phyloP scores from a whole-genome alignment of 1,140 invertebrate genomes.

The Brachionus calyciflorus region DNA sequence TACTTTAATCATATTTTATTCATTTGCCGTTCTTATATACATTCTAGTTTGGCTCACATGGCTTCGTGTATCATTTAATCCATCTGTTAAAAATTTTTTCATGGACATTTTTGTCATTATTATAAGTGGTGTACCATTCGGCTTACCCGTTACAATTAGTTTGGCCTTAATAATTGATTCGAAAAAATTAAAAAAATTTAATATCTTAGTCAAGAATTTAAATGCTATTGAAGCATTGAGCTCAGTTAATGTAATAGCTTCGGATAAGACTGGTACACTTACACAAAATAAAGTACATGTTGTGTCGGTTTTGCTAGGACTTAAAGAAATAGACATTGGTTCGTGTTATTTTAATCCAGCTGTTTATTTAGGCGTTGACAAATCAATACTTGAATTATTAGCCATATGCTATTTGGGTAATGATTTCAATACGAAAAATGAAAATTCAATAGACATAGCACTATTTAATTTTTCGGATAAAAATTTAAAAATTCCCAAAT shows the following conservation, averaged over 20 bases:
- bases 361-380: slow-evolving; percentile 14
- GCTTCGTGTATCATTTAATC: slow-evolving; percentile 64
- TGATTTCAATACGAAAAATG: neutral
- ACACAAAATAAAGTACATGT: slow-evolving; percentile 34
- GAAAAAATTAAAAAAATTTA: slow-evolving; percentile 30
- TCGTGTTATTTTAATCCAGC: slow-evolving; percentile 28
- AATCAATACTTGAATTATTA: slow-evolving; percentile 19
- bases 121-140: slow-evolving; percentile 96
- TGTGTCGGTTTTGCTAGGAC: neutral
- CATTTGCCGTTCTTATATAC: slow-evolving; percentile 66
- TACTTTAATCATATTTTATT: slow-evolving; percentile 77
- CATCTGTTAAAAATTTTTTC: slow-evolving; percentile 50
- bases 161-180: slow-evolving; percentile 81
- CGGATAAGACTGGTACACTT: slow-evolving; percentile 24
- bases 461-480: slow-evolving; percentile 24
- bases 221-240: slow-evolving; percentile 12
- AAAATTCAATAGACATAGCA: neutral
- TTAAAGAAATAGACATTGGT: slow-evolving; percentile 15
- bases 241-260: slow-evolving; percentile 3
- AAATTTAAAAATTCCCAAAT: slow-evolving; percentile 24
- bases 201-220: slow-evolving; percentile 32
- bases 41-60: slow-evolving; percentile 86
- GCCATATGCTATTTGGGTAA: slow-evolving; percentile 12
- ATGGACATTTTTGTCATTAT: slow-evolving; percentile 99
- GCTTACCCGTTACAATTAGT: slow-evolving; percentile 96